Evolutionary conservation across 2,888 invertebrate genomes (phyloP).

Genomic region (Cosmopolites sordidus): DNA sequence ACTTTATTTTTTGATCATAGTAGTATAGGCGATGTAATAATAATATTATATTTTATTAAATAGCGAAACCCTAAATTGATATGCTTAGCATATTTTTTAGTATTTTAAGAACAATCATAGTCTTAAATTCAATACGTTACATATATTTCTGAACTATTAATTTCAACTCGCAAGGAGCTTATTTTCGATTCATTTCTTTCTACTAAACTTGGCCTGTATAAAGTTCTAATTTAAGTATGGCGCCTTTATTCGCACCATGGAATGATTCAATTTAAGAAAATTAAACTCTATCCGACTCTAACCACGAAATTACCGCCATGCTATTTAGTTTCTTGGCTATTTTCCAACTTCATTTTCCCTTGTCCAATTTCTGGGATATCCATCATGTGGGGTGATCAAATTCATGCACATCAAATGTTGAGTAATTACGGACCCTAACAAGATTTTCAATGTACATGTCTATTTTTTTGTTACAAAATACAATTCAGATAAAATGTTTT

Average conservation of each 20-base stretch:
- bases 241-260: constrained; percentile 22
- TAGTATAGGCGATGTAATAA: too few species aligned
- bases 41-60: too few species aligned
- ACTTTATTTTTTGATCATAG: too few species aligned
- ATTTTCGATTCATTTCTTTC: too few species aligned
- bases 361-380: constrained; percentile 25
- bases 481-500: too few species aligned
- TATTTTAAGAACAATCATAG: too few species aligned
- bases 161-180: too few species aligned
- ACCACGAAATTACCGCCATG: constrained; percentile 25
- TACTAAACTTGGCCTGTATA: too few species aligned
- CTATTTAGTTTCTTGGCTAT: constrained; percentile 28
- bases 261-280: constrained; percentile 27
- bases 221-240: constrained; percentile 13
- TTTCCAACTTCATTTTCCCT: constrained; percentile 28
- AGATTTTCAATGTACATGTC: constrained; percentile 2
- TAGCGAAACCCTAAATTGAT: too few species aligned
- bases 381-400: constrained; percentile 23
- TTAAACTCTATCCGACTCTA: constrained; percentile 25
- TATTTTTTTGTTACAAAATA: background rate
- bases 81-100: too few species aligned
- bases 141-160: too few species aligned
- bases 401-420: constrained; percentile 23
- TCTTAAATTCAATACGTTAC: too few species aligned
- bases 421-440: constrained; percentile 19